Percentiles rank a stretch among this genome's conserved stretches.
Evolutionary conservation across 64 coral and sea anemone genomes (phyloP).

Genomic region (Porites lutea): DNA sequence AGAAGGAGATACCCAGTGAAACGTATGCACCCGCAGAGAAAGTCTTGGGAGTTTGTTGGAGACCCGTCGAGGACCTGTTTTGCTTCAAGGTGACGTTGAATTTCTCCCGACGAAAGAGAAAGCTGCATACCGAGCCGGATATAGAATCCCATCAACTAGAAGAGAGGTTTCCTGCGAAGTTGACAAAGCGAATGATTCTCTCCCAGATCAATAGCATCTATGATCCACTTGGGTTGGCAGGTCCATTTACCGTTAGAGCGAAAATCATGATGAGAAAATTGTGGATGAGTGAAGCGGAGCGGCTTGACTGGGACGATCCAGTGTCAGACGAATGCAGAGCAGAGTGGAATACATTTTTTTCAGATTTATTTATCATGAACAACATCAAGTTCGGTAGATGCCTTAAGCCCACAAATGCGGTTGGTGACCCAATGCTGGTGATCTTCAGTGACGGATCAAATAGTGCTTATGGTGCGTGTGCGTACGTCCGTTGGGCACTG

Average conservation of each 20-base stretch:
- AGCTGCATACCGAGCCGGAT: too few species aligned
- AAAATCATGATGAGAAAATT: too few species aligned
- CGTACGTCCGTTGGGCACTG: background rate
- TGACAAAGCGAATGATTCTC: background rate
- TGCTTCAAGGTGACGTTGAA: slow-evolving; percentile 46
- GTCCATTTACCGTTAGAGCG: slow-evolving; percentile 4
- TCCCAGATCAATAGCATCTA: slow-evolving; percentile 8
- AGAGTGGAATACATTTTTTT: background rate
- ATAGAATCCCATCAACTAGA: too few species aligned
- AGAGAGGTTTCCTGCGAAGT: background rate
- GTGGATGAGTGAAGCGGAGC: background rate
- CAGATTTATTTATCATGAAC: background rate
- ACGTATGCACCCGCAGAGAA: slow-evolving; percentile 51
- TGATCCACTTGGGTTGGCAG: background rate
- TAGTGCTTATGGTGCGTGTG: background rate
- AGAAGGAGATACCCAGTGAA: too few species aligned
- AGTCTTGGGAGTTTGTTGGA: slow-evolving; percentile 52
- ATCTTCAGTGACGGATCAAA: slow-evolving; percentile 8
- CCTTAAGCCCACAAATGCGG: background rate
- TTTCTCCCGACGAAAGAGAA: slow-evolving; percentile 21
- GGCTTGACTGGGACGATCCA: slow-evolving; percentile 1
- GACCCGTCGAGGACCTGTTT: slow-evolving; percentile 35
- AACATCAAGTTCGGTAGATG: background rate
- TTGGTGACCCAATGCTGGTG: background rate
- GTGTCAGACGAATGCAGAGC: background rate